Evolutionary conservation across 2,888 invertebrate species (phyloP), one percentile per base, ranked within the genome.

Genomic region (Pterobdella sp.): DNA sequence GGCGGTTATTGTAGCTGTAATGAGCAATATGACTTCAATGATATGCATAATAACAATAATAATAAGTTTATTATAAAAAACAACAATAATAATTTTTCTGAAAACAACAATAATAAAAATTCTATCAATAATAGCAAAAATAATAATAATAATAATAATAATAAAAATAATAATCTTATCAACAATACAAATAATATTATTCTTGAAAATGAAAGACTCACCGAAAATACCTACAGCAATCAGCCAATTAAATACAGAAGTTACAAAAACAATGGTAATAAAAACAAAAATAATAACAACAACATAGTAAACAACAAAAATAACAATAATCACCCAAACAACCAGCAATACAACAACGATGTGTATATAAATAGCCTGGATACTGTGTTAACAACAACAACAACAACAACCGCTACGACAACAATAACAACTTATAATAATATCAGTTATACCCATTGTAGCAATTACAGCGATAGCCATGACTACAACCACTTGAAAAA

Each of bases 111-210:
- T 42, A 42, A 42, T 42, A 42, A 42, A 14, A 42, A 42, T 42
- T 14, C 7, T 42, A 42, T 14, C 18, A 42, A 42, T 42, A 42
- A 42, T 42, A 42, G 18, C 18, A 42, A 42, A 14, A 42, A 42
- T 42, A 42, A 42, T 42, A 42, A 42, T 42, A 42, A 42, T 42
- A 42, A 42, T 42, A 42, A 42, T 42, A 42, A 42, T 42, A 42
- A 42, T 42, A 42, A 42, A 14, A 42, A 42, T 42, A 42, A 42
- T 42, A 42, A 42, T 42, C 7, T 14, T 42, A 42, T 14, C 18
- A 42, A 42, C 18, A 42, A 42, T 42, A 42, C 7, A 14, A 42
- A 42, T 42, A 42, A 42, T 14, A 42, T 14, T 42, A 42, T 14
- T 42, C 7, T 14, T 42, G 18, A 42, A 14, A 42, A 42, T 42